These are phyloP conservation scores for Entelurus aequoreus DNA, from an alignment of 2,113 vertebrate species.

Conservation along the genomic window DNA sequence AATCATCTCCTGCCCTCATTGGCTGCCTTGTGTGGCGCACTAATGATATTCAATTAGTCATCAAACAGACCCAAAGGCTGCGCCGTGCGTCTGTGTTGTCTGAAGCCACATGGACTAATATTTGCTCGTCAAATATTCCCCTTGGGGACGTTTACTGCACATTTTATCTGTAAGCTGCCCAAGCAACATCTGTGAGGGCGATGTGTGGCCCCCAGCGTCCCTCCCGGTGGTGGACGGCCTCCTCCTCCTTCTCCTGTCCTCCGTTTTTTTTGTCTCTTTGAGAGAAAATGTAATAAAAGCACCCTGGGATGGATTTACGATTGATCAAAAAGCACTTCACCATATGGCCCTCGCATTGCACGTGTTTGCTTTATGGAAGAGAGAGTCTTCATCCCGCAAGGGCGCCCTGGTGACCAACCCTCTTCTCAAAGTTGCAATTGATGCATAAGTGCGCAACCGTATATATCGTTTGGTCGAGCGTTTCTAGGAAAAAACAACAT, in stretches of 20 bases:
- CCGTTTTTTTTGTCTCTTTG: constrained; percentile 75
- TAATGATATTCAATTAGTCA: constrained; percentile 95
- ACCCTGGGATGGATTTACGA: constrained; percentile 73
- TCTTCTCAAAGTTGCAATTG: too few species aligned
- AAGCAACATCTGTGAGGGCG: constrained; percentile 80
- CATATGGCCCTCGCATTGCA: constrained; percentile 76
- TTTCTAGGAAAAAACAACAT: too few species aligned
- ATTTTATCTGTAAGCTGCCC: constrained; percentile 66
- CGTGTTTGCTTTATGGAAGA: constrained; percentile 79
- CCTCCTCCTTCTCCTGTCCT: constrained; percentile 49
- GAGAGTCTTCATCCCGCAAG: constrained; percentile 40
- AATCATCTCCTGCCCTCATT: constrained; percentile 70
- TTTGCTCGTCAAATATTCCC: constrained; percentile 91
- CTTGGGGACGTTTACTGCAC: constrained; percentile 82
- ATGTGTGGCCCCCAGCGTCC: constrained; percentile 53
- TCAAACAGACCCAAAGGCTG: constrained; percentile 78
- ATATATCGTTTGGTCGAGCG: background rate
- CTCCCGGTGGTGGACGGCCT: constrained; percentile 65
- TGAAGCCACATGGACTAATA: constrained; percentile 75
- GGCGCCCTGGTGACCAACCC: background rate
- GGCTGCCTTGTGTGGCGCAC: constrained; percentile 72
- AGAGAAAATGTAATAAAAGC: constrained; percentile 80
- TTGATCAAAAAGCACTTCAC: constrained; percentile 79
- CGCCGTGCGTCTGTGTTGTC: constrained; percentile 60
- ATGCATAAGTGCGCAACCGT: too few species aligned